phyloP scores from a whole-genome alignment of 2,113 vertebrate genomes.

The sheep (Ovis aries) region DNA sequence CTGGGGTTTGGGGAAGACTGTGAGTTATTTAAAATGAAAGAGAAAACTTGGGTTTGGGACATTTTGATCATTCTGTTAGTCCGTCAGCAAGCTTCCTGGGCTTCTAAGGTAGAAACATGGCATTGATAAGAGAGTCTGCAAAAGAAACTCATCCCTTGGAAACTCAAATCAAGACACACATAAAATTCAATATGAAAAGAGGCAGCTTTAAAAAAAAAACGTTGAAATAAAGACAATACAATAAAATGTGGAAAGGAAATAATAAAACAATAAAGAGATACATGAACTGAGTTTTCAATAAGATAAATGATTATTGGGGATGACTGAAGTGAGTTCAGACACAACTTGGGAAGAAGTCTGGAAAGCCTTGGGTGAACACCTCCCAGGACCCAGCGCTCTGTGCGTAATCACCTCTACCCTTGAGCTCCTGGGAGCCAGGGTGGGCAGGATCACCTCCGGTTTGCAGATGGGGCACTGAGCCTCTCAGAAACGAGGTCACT shows the following conservation, averaged over 20 bases:
- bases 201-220: not conserved
- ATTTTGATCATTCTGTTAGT: not conserved
- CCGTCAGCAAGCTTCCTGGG: not conserved
- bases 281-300: not conserved
- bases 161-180: not conserved
- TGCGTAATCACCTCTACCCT: not conserved
- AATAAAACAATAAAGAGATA: not conserved
- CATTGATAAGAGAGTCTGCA: not conserved
- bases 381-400: not conserved
- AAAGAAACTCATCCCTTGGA: not conserved
- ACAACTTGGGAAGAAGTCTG: too few species aligned
- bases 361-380: not conserved
- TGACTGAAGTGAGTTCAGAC: not conserved
- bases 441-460: rapidly evolving
- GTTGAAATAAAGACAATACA: not conserved
- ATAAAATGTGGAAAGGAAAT: not conserved
- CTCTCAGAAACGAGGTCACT: not conserved
- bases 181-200: not conserved
- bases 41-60: not conserved
- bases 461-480: not conserved
- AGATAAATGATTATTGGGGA: not conserved
- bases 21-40: not conserved
- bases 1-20: not conserved
- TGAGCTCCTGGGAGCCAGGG: rapidly evolving
- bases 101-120: not conserved